Percentiles rank a stretch among this genome's conserved stretches.
Evolutionary conservation across 2,113 vertebrate species (phyloP).

Genomic region (Rousettus leschenaultii): DNA sequence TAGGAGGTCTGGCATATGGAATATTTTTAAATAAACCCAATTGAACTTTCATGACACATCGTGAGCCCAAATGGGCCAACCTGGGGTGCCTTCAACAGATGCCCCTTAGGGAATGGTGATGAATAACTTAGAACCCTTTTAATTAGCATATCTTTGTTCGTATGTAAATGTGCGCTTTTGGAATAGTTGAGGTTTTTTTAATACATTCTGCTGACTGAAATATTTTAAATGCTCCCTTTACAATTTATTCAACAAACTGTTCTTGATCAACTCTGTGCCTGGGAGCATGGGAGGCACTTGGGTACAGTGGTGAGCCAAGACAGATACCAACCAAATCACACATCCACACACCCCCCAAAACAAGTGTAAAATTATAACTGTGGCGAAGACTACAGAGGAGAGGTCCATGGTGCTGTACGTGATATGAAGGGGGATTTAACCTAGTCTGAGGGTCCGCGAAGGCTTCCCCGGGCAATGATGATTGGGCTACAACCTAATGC

Average conservation of each 20-base stretch:
- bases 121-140: conserved; percentile 70
- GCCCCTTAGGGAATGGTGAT: conserved; percentile 47
- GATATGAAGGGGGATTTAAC: not conserved
- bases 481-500: not conserved
- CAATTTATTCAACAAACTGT: conserved; percentile 35
- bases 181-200: conserved; percentile 58
- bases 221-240: conserved; percentile 45
- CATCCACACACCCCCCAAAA: not conserved
- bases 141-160: conserved; percentile 72
- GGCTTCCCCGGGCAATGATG: not conserved
- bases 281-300: accelerated
- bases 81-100: not conserved
- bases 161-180: conserved; percentile 74
- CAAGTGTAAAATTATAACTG: not conserved
- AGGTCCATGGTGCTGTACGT: not conserved
- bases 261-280: not conserved
- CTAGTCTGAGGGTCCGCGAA: not conserved
- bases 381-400: not conserved
- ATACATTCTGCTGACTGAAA: conserved; percentile 47
- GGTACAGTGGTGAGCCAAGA: not conserved
- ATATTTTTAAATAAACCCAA: conserved; percentile 66
- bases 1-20: conserved; percentile 49
- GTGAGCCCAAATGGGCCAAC: conserved; percentile 50
- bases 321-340: not conserved
- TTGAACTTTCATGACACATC: conserved; percentile 64